Conservation (phyloP, 1,140 invertebrate species). For the Megathymus violae region DNA sequence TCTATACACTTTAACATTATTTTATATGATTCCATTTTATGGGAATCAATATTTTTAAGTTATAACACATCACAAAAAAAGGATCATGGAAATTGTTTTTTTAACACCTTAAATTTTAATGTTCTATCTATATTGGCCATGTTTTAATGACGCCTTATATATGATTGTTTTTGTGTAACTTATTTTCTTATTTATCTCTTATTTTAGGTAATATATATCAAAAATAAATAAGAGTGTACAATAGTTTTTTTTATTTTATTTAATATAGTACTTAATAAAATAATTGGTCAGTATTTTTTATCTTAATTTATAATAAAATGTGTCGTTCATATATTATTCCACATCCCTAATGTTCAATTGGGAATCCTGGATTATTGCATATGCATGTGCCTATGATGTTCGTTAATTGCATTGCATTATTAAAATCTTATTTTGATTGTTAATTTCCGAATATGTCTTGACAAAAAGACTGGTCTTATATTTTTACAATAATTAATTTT, state of each 20-base stretch:
- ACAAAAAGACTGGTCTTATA: too few species aligned
- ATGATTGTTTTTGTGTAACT: conserved; percentile 72
- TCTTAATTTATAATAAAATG: conserved; percentile 23
- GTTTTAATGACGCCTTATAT: conserved; percentile 42
- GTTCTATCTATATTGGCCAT: conserved; percentile 32
- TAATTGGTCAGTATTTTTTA: conserved; percentile 34
- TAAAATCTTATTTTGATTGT: too few species aligned
- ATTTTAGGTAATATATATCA: conserved; percentile 63
- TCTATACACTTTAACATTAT: conserved; percentile 16
- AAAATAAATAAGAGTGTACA: conserved; percentile 71
- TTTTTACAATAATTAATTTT: too few species aligned
- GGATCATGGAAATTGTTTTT: conserved; percentile 30
- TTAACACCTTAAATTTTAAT: conserved; percentile 30
- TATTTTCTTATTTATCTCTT: conserved; percentile 74
- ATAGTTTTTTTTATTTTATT: conserved; percentile 55
- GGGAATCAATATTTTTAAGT: conserved; percentile 12
- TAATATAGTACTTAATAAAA: conserved; percentile 22
- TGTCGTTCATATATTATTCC: neutral
- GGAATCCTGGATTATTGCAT: too few species aligned
- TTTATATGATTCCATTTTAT: conserved; percentile 18
- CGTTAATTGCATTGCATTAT: too few species aligned
- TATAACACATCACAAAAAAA: conserved; percentile 31
- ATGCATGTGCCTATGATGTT: too few species aligned
- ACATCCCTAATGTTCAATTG: too few species aligned
- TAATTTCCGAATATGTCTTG: too few species aligned